Evolutionary conservation across 2,888 invertebrate species (phyloP), one percentile per base, ranked within the genome.

Genomic region (Plebejus anna): DNA sequence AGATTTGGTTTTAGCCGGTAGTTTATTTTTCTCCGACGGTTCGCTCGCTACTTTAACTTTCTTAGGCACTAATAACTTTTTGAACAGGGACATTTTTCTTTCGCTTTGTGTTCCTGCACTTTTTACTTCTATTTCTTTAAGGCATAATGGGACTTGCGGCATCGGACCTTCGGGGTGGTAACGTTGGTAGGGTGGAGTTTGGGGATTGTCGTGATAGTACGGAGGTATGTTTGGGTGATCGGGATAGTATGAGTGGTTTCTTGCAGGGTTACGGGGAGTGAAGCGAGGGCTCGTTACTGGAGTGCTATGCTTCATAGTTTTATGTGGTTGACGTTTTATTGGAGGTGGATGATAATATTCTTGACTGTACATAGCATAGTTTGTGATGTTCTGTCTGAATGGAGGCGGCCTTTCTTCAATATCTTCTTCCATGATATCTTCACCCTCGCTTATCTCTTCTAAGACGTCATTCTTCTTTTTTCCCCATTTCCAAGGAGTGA

Each of bases 101-200:
- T 90, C 90, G 81, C 92, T 92, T 78, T 94, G 93, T 1, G 90
- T 91, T 4, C 86, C 90, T 61, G 85, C 89, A 79, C 89, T 93
- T 81, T 90, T 92, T 0, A 93, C 91, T 86, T 93, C 93, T 73
- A 93, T 86, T 81, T 93, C 92, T 80, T 90, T 91, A 1, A 93
- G 81, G 78, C 92, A 92, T 0, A 92, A 79, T 2, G 91, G 91
- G 11, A 87, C 84, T 81, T 88, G 90, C 6, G 82, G 81, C 16
- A 78, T 86, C 22, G 80, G 81, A 78, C 82, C 86, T 32, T 79
- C 77, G 5, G 76, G 78, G 9, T 81, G 79, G 75, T 79, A 80
- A 75, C 79, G 79, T 28, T 79, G 77, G 51, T 79, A 80, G 9
- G 77, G 76, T 6, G 77, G 75, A 5, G 71, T 11, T 42, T 77